These are phyloP conservation scores for Xiphorhynchus erythropygius DNA, from an alignment of 2,797 vertebrate genomes.

Conservation along the genomic window DNA sequence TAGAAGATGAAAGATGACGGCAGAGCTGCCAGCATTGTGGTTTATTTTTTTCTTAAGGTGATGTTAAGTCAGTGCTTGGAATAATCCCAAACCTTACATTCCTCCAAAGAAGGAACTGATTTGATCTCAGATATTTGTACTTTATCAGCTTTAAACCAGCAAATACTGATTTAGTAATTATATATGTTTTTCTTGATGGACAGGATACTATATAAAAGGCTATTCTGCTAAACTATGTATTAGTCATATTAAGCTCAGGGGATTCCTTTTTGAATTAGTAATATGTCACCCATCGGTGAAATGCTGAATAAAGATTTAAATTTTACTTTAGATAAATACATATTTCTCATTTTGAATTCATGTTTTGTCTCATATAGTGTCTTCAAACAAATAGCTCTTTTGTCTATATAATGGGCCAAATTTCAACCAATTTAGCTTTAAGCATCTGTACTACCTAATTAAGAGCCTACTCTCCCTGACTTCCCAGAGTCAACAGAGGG, in stretches of 20 bases:
- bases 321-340: neutral
- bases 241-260: neutral
- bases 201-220: neutral
- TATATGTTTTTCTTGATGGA: neutral
- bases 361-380: neutral
- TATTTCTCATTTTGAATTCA: neutral
- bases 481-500: neutral
- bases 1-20: neutral
- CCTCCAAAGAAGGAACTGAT: neutral
- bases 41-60: neutral
- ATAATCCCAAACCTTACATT: neutral
- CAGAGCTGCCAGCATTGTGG: neutral
- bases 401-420: neutral
- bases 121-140: neutral
- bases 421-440: neutral
- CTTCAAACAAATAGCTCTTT: neutral
- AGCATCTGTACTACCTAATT: neutral
- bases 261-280: neutral
- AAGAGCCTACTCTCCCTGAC: neutral
- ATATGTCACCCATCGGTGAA: neutral
- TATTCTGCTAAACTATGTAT: neutral
- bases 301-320: neutral
- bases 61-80: neutral
- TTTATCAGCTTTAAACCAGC: slow-evolving; percentile 24
- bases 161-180: slow-evolving; percentile 15